Conservation (phyloP, 2,797 vertebrate genomes). For the Valencia hispanica region DNA sequence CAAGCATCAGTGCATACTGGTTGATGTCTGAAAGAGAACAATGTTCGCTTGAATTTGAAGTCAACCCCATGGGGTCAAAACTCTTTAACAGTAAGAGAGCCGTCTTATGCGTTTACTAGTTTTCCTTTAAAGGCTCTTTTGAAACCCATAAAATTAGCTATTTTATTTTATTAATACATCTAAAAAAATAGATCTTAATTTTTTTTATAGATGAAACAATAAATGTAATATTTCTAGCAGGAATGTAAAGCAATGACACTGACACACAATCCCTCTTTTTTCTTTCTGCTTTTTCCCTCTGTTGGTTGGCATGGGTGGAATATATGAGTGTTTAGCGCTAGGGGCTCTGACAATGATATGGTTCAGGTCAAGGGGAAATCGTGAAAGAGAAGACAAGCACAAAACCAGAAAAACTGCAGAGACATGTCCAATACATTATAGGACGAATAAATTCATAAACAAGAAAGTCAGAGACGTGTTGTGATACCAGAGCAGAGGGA, state of each 20-base stretch:
- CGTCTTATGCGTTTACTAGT: constrained; percentile 45
- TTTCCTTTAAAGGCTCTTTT: constrained; percentile 42
- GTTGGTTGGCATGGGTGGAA: constrained; percentile 51
- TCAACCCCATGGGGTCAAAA: constrained; percentile 38
- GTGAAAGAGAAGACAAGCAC: constrained; percentile 45
- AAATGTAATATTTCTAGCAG: constrained; percentile 42
- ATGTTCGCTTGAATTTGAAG: constrained; percentile 40
- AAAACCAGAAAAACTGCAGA: constrained; percentile 50
- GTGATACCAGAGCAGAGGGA: constrained; percentile 57
- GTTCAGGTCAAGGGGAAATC: constrained; percentile 67
- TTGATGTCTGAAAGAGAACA: constrained; percentile 31
- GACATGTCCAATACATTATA: constrained; percentile 27
- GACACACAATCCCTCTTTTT: constrained; percentile 71
- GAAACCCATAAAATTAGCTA: constrained; percentile 31
- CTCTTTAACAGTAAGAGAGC: constrained; percentile 26
- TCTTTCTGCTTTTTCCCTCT: constrained; percentile 39
- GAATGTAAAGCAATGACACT: constrained; percentile 54
- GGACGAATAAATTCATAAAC: constrained; percentile 57
- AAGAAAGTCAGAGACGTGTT: constrained; percentile 57
- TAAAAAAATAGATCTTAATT: constrained; percentile 4
- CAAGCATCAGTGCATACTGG: constrained; percentile 10
- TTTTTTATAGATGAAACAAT: constrained; percentile 40
- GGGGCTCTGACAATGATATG: constrained; percentile 73
- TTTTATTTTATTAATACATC: too few species aligned
- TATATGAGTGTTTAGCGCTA: constrained; percentile 66